A percentile compares a stretch with the other conserved stretches of the same genome.
Evolutionary conservation across 2,113 vertebrate species (phyloP).

Genomic region (Nothocercus julius): DNA sequence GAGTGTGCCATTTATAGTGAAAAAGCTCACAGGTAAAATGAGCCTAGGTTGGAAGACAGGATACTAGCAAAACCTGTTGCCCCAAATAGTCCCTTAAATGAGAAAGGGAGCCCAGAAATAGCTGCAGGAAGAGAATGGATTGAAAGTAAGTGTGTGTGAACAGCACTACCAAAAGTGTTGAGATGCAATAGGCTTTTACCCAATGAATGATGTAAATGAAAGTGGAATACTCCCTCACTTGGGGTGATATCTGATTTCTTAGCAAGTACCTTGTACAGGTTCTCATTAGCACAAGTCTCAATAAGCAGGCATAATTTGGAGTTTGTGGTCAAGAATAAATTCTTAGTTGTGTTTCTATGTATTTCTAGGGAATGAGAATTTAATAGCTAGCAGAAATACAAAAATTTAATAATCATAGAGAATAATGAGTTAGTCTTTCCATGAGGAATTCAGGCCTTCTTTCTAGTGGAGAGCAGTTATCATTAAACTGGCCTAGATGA

Average conservation of each 20-base stretch:
- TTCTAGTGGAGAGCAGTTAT: background rate
- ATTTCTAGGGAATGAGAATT: background rate
- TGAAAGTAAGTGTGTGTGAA: background rate
- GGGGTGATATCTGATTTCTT: background rate
- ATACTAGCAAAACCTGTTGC: background rate
- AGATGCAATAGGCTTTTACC: background rate
- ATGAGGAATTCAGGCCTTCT: background rate
- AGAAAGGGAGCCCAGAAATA: background rate
- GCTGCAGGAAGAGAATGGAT: background rate
- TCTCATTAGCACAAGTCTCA: background rate
- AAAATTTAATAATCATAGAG: accelerated
- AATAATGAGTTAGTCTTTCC: background rate
- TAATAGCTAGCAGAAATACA: background rate
- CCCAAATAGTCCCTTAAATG: background rate
- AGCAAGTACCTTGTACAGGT: background rate
- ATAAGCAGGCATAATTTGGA: background rate
- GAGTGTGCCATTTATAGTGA: background rate
- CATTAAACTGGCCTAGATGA: background rate
- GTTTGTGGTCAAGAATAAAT: background rate
- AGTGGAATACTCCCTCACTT: background rate
- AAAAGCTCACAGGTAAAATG: background rate
- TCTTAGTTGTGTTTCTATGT: background rate
- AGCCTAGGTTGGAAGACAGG: background rate
- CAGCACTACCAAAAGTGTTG: background rate
- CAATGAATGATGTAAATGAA: background rate